Conservation (phyloP, 2,113 vertebrate genomes). For the Triplophysa tibetana region DNA sequence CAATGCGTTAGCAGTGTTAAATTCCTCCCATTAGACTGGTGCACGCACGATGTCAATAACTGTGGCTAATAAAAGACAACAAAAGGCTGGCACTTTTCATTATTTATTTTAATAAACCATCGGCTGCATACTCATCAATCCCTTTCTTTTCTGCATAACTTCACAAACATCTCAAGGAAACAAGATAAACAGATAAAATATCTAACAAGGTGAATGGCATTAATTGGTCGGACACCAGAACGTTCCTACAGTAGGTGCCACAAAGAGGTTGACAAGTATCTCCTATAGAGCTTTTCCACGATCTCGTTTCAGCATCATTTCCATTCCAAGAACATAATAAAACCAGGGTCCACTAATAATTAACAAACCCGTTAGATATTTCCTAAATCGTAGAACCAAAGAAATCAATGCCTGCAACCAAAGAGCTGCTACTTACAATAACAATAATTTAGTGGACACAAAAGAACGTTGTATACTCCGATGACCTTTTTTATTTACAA, state of each 20-base stretch:
- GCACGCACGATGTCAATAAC: not conserved
- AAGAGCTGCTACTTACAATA: conserved; percentile 55
- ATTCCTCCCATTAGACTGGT: not conserved
- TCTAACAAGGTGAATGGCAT: conserved; percentile 55
- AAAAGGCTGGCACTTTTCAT: not conserved
- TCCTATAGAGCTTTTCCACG: conserved; percentile 1
- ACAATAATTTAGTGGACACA: conserved; percentile 78
- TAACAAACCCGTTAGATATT: conserved; percentile 48
- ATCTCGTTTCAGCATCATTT: conserved; percentile 14
- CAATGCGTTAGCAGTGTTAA: not conserved
- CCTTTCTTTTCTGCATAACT: conserved; percentile 54
- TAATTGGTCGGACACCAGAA: conserved; percentile 55
- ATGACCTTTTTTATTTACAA: conserved; percentile 62
- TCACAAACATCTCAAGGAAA: conserved; percentile 46
- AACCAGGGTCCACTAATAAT: conserved; percentile 36
- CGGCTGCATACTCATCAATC: conserved; percentile 63
- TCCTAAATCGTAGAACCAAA: conserved; percentile 40
- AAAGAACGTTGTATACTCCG: conserved; percentile 60
- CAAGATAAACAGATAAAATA: conserved; percentile 61
- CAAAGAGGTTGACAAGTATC: not conserved
- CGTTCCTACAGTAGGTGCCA: conserved; percentile 28
- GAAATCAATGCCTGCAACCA: conserved; percentile 48
- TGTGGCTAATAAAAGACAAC: not conserved
- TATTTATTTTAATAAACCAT: conserved; percentile 66
- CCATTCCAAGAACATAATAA: conserved; percentile 17